Evolutionary conservation across 2,888 invertebrate species (phyloP), one percentile per base, ranked within the genome.

Genomic region (Drosophila histrio): DNA sequence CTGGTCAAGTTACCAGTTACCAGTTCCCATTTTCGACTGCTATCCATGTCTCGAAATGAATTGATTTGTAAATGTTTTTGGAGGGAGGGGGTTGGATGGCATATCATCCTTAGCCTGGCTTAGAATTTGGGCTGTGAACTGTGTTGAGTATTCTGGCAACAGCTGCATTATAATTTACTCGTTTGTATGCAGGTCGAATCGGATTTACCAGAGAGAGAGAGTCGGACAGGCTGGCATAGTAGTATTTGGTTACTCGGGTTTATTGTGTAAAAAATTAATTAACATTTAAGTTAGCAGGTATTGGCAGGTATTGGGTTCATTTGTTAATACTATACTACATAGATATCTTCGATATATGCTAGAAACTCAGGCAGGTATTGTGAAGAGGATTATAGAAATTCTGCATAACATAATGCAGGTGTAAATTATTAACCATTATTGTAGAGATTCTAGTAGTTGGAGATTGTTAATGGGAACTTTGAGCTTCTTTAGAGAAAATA

Each of bases 91-190:
- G n/a, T n/a, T n/a, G n/a, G n/a, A n/a, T 13, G 36, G 58, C 13
- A 22, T 15, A 41, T 46, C 39, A 38, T 28, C 15, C 36, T 46
- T 54, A 28, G 47, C 7, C 19, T 17, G 28, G 64, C 21, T 53
- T 53, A 50, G 71, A 41, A 62, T 60, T 63, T 74, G 75, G 17
- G 53, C 41, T 46, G 15, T 24, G 11, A 24, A 38, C 59, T 44
- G 59, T 26, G 41, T n/a, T n/a, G 26, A 50, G 47, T 39, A 60
- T 32, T 11, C 43, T 43, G 78, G 69, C 69, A 79, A 68, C 79
- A 79, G 70, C 70, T 79, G 79, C 79, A 70, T 44, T 62, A 79
- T 79, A 79, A 82, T 79, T 79, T 78, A 75, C 68, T 79, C 70
- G 76, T 82, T 79, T 81, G 79, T 75, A 81, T 79, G 79, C 79